These are phyloP conservation scores for Chalcosyrphus nemorum DNA, from an alignment of 2,888 invertebrate genomes.

Conservation along the genomic window DNA sequence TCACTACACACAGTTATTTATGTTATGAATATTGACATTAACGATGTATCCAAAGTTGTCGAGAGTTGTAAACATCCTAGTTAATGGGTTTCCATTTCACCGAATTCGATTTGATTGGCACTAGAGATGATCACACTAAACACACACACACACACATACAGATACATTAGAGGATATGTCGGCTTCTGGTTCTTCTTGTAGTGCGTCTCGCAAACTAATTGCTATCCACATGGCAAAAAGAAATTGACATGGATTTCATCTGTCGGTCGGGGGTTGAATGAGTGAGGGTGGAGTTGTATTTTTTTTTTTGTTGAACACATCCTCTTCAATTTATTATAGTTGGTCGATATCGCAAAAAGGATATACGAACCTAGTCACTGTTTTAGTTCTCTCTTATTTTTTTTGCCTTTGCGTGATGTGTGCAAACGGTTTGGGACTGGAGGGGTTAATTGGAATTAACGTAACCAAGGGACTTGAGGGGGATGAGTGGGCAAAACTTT, in stretches of 20 bases:
- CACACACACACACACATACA: too few relatives aligned
- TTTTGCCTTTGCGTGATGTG: constrained; percentile 50
- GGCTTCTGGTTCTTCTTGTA: neutral
- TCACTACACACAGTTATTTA: constrained; percentile 22
- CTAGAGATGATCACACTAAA: constrained; percentile 11
- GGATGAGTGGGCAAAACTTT: constrained; percentile 40
- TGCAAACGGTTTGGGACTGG: neutral
- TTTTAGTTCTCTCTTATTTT: constrained; percentile 29
- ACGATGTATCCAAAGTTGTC: constrained; percentile 54
- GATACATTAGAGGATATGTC: constrained; percentile 1
- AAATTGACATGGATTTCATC: constrained; percentile 60
- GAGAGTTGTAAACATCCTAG: constrained; percentile 61
- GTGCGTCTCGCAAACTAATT: constrained; percentile 34
- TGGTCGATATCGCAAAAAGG: constrained; percentile 57
- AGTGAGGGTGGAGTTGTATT: neutral
- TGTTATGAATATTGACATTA: constrained; percentile 60
- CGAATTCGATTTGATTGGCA: constrained; percentile 59
- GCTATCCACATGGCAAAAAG: constrained; percentile 45
- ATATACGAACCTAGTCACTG: constrained; percentile 1
- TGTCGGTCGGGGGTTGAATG: neutral
- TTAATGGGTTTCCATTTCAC: constrained; percentile 67
- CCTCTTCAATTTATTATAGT: constrained; percentile 66
- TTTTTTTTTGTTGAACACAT: constrained; percentile 22
- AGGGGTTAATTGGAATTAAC: constrained; percentile 69
- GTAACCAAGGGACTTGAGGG: constrained; percentile 21